Evolutionary conservation across 2,113 vertebrate species (phyloP).

Genomic region (Myxocyprinus asiaticus): DNA sequence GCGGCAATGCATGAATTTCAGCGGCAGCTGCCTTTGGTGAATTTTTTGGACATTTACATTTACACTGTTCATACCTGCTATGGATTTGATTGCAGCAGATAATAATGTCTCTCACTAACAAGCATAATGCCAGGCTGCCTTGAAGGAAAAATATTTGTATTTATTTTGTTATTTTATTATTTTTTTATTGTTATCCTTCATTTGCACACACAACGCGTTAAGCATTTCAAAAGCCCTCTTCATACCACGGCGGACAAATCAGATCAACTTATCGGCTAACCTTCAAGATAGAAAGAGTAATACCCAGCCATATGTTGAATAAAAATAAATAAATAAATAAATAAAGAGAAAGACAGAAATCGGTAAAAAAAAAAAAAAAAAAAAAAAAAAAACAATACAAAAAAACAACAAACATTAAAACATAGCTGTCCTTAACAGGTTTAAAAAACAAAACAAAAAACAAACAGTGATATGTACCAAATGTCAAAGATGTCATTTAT

Average conservation of each 20-base stretch:
- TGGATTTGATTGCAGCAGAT: conserved; percentile 69
- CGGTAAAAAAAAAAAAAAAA: too few relatives aligned
- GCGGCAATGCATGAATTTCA: conserved; percentile 46
- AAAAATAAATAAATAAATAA: conserved; percentile 36
- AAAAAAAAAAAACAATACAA: too few relatives aligned
- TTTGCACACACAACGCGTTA: conserved; percentile 69
- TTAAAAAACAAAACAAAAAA: too few relatives aligned
- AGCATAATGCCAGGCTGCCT: conserved; percentile 65
- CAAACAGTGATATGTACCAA: too few relatives aligned
- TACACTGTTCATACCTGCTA: conserved; percentile 60
- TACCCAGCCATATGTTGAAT: conserved; percentile 67
- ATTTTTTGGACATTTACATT: conserved; percentile 60
- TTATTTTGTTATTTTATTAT: conserved; percentile 61
- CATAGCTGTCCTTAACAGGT: too few relatives aligned
- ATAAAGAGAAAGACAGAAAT: too few relatives aligned
- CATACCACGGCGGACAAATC: conserved; percentile 73
- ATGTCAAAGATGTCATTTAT: too few relatives aligned
- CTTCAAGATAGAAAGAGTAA: conserved; percentile 72
- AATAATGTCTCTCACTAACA: conserved; percentile 72
- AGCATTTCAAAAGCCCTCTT: conserved; percentile 75
- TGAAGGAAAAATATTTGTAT: conserved; percentile 59
- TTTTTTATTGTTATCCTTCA: conserved; percentile 67
- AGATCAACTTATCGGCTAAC: conserved; percentile 77
- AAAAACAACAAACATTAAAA: too few relatives aligned
- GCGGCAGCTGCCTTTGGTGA: conserved; percentile 56